Evolutionary conservation across 2,888 invertebrate genomes (phyloP).

Genomic region (Troides aeacus): DNA sequence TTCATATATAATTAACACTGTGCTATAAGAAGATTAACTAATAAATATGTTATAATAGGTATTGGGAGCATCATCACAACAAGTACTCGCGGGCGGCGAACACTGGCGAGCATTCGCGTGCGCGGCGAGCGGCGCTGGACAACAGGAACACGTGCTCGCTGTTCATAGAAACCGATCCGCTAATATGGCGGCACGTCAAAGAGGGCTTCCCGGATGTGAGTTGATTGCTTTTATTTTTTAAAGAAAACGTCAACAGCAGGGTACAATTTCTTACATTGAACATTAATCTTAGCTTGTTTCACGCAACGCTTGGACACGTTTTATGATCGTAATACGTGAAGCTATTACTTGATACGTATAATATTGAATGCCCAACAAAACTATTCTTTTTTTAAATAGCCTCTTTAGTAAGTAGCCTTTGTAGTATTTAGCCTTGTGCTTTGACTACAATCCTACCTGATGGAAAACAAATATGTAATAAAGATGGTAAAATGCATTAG

Average conservation of each 20-base stretch:
- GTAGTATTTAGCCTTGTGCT: no score
- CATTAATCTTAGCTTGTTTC: constrained; percentile 11
- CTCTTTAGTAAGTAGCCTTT: no score
- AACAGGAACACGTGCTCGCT: constrained; percentile 95
- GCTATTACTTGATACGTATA: constrained; percentile 10
- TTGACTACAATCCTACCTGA: no score
- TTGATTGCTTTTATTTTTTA: constrained; percentile 32
- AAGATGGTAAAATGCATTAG: no score
- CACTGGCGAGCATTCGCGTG: constrained; percentile 74
- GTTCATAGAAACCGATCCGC: constrained; percentile 98
- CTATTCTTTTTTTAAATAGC: no score
- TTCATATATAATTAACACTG: no score
- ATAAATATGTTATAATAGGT: constrained; percentile 41
- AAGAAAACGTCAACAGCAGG: constrained; percentile 4
- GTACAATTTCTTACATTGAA: constrained; percentile 5
- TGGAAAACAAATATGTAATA: no score
- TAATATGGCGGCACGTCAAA: constrained; percentile 96
- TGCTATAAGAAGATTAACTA: neutral
- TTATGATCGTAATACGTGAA: constrained; percentile 20
- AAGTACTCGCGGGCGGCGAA: constrained; percentile 91
- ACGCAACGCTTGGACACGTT: constrained; percentile 12
- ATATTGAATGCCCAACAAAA: no score
- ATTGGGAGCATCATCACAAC: constrained; percentile 79
- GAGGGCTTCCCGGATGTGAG: constrained; percentile 89
- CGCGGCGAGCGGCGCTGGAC: constrained; percentile 82